Evolutionary conservation across 2,797 vertebrate species (phyloP).

Genomic region (Alectoris magna): DNA sequence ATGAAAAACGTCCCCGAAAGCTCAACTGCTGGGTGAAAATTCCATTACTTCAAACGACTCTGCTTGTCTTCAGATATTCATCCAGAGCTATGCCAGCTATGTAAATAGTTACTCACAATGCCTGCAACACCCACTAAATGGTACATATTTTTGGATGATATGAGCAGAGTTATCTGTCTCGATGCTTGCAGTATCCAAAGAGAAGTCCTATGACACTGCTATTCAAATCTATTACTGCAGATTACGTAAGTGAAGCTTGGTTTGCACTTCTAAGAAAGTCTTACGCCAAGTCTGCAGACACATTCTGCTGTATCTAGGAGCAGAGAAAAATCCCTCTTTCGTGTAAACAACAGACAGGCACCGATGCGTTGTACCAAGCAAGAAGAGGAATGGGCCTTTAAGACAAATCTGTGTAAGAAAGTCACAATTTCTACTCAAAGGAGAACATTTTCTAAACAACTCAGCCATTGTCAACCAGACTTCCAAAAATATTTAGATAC

Average conservation of each 20-base stretch:
- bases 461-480: neutral
- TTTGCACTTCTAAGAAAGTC: neutral
- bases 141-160: slow-evolving; percentile 13
- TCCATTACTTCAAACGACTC: neutral
- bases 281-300: neutral
- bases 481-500: slow-evolving; percentile 39
- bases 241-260: neutral
- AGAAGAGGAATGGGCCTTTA: neutral
- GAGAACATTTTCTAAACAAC: neutral
- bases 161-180: neutral
- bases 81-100: slow-evolving; percentile 63
- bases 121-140: slow-evolving; percentile 38
- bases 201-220: neutral
- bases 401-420: neutral
- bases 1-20: neutral
- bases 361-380: neutral
- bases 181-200: neutral
- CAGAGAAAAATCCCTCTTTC: neutral
- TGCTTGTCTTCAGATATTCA: slow-evolving; percentile 27
- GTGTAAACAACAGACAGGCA: neutral
- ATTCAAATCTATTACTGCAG: neutral
- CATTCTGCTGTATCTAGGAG: neutral
- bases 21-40: neutral
- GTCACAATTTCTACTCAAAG: neutral
- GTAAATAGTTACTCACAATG: slow-evolving; percentile 44